Evolutionary conservation across 2,113 vertebrate genomes (phyloP).

Genomic region (Rousettus leschenaultii): DNA sequence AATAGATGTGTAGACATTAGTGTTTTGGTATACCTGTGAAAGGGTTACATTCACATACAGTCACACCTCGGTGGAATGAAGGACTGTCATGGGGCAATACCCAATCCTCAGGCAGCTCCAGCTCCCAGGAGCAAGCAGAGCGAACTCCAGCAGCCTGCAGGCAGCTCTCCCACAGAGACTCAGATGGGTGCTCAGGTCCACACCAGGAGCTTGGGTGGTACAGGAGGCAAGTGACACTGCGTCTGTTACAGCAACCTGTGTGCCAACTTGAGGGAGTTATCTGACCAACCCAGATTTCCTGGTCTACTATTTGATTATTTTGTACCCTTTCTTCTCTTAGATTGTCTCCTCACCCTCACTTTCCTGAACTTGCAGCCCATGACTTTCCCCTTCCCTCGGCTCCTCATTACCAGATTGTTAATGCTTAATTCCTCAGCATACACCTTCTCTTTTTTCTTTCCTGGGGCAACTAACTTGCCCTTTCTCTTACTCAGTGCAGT

Average conservation of each 20-base stretch:
- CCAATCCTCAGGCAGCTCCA: not conserved
- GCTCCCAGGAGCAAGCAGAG: not conserved
- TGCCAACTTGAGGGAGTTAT: not conserved
- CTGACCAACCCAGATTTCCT: too few species aligned
- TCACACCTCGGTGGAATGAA: not conserved
- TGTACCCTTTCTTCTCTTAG: not conserved
- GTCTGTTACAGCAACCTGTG: not conserved
- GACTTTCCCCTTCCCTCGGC: not conserved
- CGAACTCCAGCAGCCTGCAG: not conserved
- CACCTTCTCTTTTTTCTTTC: not conserved
- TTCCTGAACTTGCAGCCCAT: accelerated
- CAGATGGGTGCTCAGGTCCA: not conserved
- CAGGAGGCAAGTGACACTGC: accelerated
- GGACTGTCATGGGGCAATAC: not conserved
- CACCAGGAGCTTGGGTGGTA: not conserved
- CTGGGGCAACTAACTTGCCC: too few species aligned
- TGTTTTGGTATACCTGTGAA: not conserved
- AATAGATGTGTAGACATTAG: accelerated
- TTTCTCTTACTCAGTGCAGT: not conserved
- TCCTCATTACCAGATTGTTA: too few species aligned
- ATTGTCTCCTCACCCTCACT: not conserved
- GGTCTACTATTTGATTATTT: not conserved
- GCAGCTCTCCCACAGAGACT: not conserved
- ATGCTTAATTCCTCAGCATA: not conserved
- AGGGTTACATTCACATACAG: not conserved